These are phyloP conservation scores for Caenorhabditis uteleia DNA, from an alignment of 2,888 invertebrate species.

Conservation along the genomic window DNA sequence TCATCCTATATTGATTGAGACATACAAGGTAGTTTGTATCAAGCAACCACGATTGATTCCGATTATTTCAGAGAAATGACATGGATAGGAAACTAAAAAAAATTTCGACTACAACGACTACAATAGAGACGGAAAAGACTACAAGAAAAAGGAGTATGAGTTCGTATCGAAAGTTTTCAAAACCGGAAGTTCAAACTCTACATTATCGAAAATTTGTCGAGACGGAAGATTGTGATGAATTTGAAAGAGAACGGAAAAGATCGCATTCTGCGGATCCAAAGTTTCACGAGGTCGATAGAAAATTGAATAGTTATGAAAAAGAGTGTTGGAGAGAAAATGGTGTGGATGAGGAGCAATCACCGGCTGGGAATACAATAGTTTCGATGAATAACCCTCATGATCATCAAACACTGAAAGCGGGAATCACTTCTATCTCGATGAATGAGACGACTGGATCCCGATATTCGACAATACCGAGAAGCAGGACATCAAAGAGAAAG, in stretches of 20 bases:
- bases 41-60: neutral
- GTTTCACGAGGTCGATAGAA: conserved; percentile 1
- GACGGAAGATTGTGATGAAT: conserved; percentile 12
- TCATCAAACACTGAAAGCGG: conserved; percentile 16
- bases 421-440: conserved; percentile 27
- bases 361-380: conserved; percentile 19
- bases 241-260: neutral
- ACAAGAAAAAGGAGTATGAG: conserved; percentile 27
- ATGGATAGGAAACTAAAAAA: too few species aligned
- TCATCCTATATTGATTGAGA: conserved; percentile 30
- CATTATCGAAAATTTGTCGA: conserved; percentile 38
- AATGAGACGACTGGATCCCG: too few species aligned
- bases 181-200: conserved; percentile 34
- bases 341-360: conserved; percentile 8
- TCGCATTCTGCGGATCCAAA: conserved; percentile 12
- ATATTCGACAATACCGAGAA: too few species aligned
- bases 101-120: conserved; percentile 26
- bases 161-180: conserved; percentile 12
- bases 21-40: conserved; percentile 3
- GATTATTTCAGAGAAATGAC: neutral
- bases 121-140: conserved; percentile 21
- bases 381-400: conserved; percentile 23
- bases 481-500: too few species aligned
- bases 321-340: conserved; percentile 6
- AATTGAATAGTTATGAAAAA: neutral